Percentiles rank a stretch among this genome's conserved stretches.
phyloP scores from a whole-genome alignment of 1,140 invertebrate species.

The Hycleus phaleratus region DNA sequence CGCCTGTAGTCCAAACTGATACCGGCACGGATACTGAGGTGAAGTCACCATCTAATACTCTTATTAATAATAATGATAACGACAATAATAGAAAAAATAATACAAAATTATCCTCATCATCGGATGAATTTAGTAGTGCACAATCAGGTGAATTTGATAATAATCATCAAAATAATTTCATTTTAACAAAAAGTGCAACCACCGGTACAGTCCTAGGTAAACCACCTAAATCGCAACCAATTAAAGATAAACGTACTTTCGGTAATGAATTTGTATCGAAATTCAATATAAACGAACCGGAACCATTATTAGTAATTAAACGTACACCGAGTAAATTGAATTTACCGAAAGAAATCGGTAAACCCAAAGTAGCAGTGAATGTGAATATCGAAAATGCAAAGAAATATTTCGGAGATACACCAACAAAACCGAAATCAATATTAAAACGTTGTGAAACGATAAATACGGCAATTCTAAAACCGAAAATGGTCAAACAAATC shows the following conservation, averaged over 20 bases:
- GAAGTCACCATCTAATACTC: constrained; percentile 36
- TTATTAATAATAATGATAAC: constrained; percentile 15
- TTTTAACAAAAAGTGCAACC: constrained; percentile 28
- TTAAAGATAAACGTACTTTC: constrained; percentile 29
- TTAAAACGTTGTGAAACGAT: constrained; percentile 22
- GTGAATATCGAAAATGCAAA: constrained; percentile 27
- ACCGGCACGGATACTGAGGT: constrained; percentile 71
- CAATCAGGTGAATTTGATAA: constrained; percentile 32
- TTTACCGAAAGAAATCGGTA: constrained; percentile 34
- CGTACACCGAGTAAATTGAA: constrained; percentile 39
- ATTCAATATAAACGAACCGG: constrained; percentile 19
- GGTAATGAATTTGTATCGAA: constrained; percentile 26
- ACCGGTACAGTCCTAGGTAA: constrained; percentile 6
- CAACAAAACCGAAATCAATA: constrained; percentile 18
- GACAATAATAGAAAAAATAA: too few species aligned
- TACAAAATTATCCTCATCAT: too few species aligned
- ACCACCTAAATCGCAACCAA: constrained; percentile 6
- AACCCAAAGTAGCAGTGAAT: constrained; percentile 36
- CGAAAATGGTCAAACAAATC: constrained; percentile 23
- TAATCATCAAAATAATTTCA: constrained; percentile 16
- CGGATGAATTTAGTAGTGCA: constrained; percentile 34
- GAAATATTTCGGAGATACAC: constrained; percentile 37
- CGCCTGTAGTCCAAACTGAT: constrained; percentile 56
- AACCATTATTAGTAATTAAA: constrained; percentile 39
- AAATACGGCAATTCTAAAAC: constrained; percentile 7